Evolutionary conservation across 2,113 vertebrate genomes (phyloP).

Genomic region (Barnardius zonarius): DNA sequence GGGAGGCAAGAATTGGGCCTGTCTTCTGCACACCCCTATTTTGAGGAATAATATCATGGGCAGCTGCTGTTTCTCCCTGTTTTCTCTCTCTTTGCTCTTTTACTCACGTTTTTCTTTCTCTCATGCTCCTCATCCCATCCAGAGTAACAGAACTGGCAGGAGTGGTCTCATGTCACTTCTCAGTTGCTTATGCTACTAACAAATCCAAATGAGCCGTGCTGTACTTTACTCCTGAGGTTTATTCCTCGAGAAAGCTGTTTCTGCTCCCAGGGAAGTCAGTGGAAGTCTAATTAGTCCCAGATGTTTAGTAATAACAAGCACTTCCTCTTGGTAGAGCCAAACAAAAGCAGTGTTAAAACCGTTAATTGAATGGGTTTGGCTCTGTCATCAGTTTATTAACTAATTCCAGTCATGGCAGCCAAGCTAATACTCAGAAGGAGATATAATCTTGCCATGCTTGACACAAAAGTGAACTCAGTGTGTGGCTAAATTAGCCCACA

Average conservation of each 20-base stretch:
- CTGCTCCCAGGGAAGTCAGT: slow-evolving; percentile 27
- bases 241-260: slow-evolving; percentile 14
- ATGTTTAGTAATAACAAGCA: slow-evolving; percentile 38
- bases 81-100: not conserved
- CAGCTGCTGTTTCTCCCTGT: not conserved
- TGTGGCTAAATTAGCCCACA: not conserved
- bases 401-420: not conserved
- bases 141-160: not conserved
- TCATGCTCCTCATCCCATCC: not conserved
- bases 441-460: not conserved
- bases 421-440: not conserved
- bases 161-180: not conserved
- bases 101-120: not conserved
- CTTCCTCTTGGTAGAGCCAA: slow-evolving; percentile 7
- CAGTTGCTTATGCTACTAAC: not conserved
- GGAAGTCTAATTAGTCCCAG: slow-evolving; percentile 23
- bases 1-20: not conserved
- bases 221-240: not conserved
- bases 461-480: not conserved
- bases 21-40: not conserved
- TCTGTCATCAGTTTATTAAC: slow-evolving; percentile 21
- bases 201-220: not conserved
- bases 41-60: not conserved
- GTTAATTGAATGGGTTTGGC: slow-evolving; percentile 44
- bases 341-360: not conserved